A percentile compares a stretch with the other conserved stretches of the same genome.
Evolutionary conservation across 2,113 vertebrate species (phyloP).

Genomic region (Protomyctophum bolini): DNA sequence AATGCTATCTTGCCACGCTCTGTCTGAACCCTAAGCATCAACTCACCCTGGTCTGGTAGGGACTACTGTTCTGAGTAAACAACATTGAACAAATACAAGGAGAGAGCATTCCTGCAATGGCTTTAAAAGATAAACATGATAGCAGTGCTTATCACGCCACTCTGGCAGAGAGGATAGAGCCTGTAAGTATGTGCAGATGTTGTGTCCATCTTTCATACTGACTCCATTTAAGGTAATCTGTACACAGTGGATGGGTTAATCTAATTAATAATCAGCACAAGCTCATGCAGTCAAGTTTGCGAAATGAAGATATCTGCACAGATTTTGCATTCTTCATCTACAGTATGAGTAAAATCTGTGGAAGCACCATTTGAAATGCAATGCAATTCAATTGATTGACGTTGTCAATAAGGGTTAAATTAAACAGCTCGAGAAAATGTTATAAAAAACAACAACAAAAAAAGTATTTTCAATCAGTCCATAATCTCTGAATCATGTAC

Average conservation of each 20-base stretch:
- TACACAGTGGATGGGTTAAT: constrained; percentile 20
- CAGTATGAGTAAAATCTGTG: constrained; percentile 3
- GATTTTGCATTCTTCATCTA: constrained; percentile 35
- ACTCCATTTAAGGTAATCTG: constrained; percentile 34
- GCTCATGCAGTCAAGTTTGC: constrained; percentile 42
- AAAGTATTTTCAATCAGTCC: constrained; percentile 11
- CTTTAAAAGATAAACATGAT: no score
- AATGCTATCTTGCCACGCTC: no score
- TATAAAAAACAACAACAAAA: neutral
- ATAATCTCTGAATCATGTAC: constrained; percentile 4
- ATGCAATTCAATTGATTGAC: constrained; percentile 2
- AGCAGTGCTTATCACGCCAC: no score
- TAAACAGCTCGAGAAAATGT: no score
- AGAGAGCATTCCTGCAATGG: neutral
- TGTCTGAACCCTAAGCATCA: no score
- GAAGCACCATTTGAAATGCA: constrained; percentile 1
- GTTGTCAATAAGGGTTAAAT: no score
- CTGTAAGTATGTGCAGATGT: no score
- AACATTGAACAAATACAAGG: neutral
- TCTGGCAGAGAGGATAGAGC: no score
- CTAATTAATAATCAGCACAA: constrained; percentile 55
- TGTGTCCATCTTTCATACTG: neutral
- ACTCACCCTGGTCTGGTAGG: no score
- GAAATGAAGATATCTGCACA: constrained; percentile 41
- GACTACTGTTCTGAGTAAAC: no score